Base-by-base conservation (phyloP, 2,888 invertebrate species). In the Drosophila basisetae region DNA sequence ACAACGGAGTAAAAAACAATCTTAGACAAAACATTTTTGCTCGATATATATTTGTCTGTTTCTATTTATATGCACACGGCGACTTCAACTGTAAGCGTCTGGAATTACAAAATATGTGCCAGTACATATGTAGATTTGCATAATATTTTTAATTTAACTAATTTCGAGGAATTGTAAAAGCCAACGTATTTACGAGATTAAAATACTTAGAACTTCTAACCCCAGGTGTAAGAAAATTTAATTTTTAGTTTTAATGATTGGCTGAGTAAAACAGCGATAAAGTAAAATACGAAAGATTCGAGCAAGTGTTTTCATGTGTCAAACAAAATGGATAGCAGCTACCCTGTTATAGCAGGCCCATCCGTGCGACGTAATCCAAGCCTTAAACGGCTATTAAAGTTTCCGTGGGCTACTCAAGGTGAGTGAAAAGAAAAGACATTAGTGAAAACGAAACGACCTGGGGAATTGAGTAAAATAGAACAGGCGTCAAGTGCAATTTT, bases 381-480 rank as follows among this genome's bases (percentile, higher is more conserved):
- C 78, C 91, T 93, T 53, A 93, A 93, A 66, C 84, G 91, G 68
- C 82, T 93, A 61, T 78, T 92, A 25, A 92, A 91, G 76, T 87
- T 93, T 49, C 90, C 92, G 39, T 92, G 93, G 92, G 92, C 92
- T 69, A 91, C 91, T 53, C 90, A 91, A 91, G 92, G 92, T 92
- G 91, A 91, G 92, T 76, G 64, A 71, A 67, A 55, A 67, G 53
- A 33, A 56, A 52, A 47, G 16, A 25, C n/a, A 25, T 35, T 28
- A 18, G 28, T 4, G 37, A 10, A 54, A 35, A 6, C 6, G 11
- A 22, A 55, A 4, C 16, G 22, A 35, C 5, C 13, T 22, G 13
- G 1, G 7, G 18, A 28, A 50, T 28, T 50, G 28, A 28, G 28
- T 33, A 10, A 33, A 54, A 16, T 33, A 10, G 11, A 33, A 54